These are phyloP conservation scores for Drosophila prolongata DNA, from an alignment of 2,888 invertebrate genomes.

Conservation along the genomic window DNA sequence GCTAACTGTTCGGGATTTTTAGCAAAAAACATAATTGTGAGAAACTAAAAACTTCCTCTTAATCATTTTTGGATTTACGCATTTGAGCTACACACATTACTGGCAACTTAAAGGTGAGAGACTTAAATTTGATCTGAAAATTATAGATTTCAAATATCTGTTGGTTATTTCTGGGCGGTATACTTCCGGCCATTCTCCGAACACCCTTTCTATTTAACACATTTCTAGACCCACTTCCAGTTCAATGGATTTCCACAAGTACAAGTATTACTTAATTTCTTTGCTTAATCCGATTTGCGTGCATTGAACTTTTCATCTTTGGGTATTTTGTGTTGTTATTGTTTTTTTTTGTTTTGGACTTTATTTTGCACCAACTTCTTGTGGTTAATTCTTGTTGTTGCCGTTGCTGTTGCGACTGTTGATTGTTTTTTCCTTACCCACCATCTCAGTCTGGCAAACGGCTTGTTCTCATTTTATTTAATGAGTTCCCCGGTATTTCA, in stretches of 20 bases:
- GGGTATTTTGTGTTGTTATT: constrained; percentile 35
- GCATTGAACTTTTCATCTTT: constrained; percentile 76
- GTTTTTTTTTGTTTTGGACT: constrained; percentile 35
- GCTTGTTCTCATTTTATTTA: constrained; percentile 66
- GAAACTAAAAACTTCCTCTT: constrained; percentile 20
- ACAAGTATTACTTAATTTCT: constrained; percentile 72
- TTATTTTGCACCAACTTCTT: constrained; percentile 47
- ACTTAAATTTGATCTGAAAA: too few species aligned
- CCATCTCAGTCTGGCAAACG: constrained; percentile 14
- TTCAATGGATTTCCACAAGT: constrained; percentile 17
- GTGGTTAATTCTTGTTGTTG: constrained; percentile 38
- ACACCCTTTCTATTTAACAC: constrained; percentile 3
- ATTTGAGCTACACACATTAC: constrained; percentile 4
- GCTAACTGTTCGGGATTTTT: constrained; percentile 18
- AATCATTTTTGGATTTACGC: constrained; percentile 29
- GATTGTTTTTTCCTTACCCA: constrained; percentile 58
- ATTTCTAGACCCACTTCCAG: neutral
- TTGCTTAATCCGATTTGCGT: constrained; percentile 82
- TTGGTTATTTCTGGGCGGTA: neutral
- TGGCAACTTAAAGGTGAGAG: constrained; percentile 31
- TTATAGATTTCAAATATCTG: neutral
- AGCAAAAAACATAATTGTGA: constrained; percentile 36
- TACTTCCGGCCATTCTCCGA: constrained; percentile 4
- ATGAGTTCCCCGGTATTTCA: constrained; percentile 49
- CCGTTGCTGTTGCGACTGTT: constrained; percentile 34